Base-by-base conservation (phyloP, 2,113 vertebrate genomes). In the Bufo gargarizans region DNA sequence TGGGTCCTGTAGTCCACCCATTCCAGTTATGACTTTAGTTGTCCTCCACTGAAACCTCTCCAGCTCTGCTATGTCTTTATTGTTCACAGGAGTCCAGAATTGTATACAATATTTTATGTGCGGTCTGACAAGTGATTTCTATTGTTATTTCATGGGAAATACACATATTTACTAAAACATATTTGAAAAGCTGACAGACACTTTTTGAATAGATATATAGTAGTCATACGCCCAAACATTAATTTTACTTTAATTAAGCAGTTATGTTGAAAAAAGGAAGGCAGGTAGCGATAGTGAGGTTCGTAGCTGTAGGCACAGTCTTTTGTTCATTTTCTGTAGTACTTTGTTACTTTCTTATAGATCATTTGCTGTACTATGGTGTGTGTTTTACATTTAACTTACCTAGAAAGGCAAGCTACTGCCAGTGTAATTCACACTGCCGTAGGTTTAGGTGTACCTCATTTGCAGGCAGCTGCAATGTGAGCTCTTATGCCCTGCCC, bases 401-500 rank as follows among this genome's bases (percentile, higher is more conserved):
- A 80, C 78, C 59, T 65, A 82, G 58, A 82, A 65, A 83, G 43
- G 61, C 19, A 69, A 1, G 43, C 13, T 53, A 69, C 6, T 47
- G 43, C 43, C 45, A 53, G 6, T 83, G 20, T 67, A 49, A 22
- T 49, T 4, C 47, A 49, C 61, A 65, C 47, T 49, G 61, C 81
- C 84, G 85, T 86, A 86, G 81, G 88, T 90, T 86, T 77, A 90
- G 81, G 90, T 7, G 86, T 91, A 92, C 77, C 90, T 92, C 90
- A 91, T 91, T 90, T 92, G 91, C 91, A 93, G 93, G 91, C 91
- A 95, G 90, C 91, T 93, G 92, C 92, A 90, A 82, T 87, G 77
- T 88, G 88, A 92, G 90, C 92, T 92, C 92, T 89, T 89, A 88
- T 89, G 90, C 89, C 89, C 85, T 92, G 89, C 90, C 91, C 92